Evolutionary conservation across 2,113 vertebrate species (phyloP).

Genomic region (Chaetura pelagica): DNA sequence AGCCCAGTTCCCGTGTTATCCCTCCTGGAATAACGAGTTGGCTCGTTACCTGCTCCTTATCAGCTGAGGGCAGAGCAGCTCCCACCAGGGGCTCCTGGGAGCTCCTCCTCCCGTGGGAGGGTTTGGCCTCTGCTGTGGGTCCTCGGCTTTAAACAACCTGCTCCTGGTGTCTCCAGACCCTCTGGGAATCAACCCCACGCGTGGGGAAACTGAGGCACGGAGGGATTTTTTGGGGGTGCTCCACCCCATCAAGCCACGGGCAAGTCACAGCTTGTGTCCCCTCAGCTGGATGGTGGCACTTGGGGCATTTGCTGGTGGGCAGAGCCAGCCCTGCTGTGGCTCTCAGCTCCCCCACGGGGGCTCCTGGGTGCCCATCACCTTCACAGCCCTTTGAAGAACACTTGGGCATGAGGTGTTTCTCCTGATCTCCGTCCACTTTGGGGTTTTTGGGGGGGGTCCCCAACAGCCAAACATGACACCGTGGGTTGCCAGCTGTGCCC

Average conservation of each 20-base stretch:
- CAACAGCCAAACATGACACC: accelerated
- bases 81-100: background rate
- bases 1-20: background rate
- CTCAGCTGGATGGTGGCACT: accelerated
- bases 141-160: accelerated
- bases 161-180: accelerated
- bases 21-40: conserved; percentile 16
- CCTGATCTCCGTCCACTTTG: background rate
- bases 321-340: background rate
- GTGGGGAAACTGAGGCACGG: background rate
- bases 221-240: background rate
- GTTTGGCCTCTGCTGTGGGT: background rate
- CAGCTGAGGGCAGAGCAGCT: background rate
- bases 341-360: accelerated
- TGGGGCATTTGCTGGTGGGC: background rate
- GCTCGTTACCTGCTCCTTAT: conserved; percentile 53
- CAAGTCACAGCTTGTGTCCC: accelerated
- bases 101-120: background rate
- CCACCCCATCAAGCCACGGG: accelerated
- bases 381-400: no score
- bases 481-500: accelerated
- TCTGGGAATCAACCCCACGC: accelerated
- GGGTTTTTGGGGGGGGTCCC: background rate
- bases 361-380: accelerated
- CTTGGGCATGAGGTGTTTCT: accelerated